Evolutionary conservation across 2,888 invertebrate species (phyloP), one percentile per base, ranked within the genome.

Genomic region (Tetragonisca angustula): DNA sequence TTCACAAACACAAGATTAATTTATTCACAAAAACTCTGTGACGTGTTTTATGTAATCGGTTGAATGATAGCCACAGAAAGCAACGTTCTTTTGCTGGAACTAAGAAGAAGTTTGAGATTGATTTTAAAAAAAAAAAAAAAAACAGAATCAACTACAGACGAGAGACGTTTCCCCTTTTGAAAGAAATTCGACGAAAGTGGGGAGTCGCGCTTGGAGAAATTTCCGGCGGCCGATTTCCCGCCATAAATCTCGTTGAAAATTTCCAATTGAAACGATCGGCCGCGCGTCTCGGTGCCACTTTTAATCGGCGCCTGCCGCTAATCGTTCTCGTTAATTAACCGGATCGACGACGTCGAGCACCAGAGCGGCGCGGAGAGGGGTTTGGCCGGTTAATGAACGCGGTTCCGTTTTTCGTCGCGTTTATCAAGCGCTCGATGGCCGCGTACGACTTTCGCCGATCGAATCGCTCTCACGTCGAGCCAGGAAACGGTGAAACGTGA

Each of bases 401-500:
- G 24, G 68, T 32, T 15, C 56, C 49, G 49, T 61, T 71, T 65
- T 54, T 54, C 65, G 17, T 67, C 59, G 59, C 17, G 59, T 17
- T 43, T 21, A 32, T 32, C 17, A 9, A 65, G 9, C 52, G 65
- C 13, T 49, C n/a, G 61, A 19, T 4, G 19, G 21, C 21, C 21
- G 27, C 24, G 64, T 17, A 4, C 50, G 50, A 36, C 62, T 65
- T 81, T 70, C 24, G 65, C 24, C 61, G 71, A 43, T 81, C 65
- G 50, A 56, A 50, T 67, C 75, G 81, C 27, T 17, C 43, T 15
- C 71, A 70, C 64, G 69, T 74, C 76, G 73, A 69, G 70, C 62
- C 69, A 65, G 77, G 82, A 83, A 82, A 71, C 27, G 49, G 65
- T 36, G 67, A 69, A 67, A 84, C 24, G 84, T 83, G 84, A 84